These are phyloP conservation scores for Chrysodeixis includens DNA, from an alignment of 2,888 invertebrate species.

Conservation along the genomic window DNA sequence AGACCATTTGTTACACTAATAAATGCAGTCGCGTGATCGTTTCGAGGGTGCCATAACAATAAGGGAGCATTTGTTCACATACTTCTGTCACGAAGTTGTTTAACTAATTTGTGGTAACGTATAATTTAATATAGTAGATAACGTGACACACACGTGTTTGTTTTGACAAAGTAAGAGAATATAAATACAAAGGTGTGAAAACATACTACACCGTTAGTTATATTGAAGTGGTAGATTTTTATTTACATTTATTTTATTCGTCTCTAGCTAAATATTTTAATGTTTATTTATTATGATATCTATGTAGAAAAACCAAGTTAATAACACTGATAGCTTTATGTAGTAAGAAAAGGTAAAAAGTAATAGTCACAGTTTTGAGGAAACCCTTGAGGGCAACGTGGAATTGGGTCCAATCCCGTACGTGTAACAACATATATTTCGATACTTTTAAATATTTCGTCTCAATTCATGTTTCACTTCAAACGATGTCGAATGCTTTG, in stretches of 20 bases:
- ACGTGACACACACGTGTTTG: slow-evolving; percentile 12
- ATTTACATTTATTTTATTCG: background rate
- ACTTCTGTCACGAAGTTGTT: slow-evolving; percentile 18
- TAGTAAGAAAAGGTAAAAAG: background rate
- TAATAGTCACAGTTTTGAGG: slow-evolving; percentile 19
- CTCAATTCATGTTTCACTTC: slow-evolving; percentile 23
- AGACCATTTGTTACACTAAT: slow-evolving; percentile 43
- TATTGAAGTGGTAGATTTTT: no score
- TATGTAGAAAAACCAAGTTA: background rate
- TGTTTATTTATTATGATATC: no score
- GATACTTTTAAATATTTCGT: slow-evolving; percentile 15
- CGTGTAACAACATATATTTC: slow-evolving; percentile 5
- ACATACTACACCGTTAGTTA: no score
- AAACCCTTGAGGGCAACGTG: background rate
- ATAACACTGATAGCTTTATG: background rate
- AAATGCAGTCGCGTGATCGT: slow-evolving; percentile 50
- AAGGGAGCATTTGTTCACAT: slow-evolving; percentile 18
- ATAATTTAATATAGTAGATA: slow-evolving; percentile 16
- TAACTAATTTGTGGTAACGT: slow-evolving; percentile 27
- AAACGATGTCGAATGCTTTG: slow-evolving; percentile 38
- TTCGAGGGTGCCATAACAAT: slow-evolving; percentile 26
- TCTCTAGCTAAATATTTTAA: no score
- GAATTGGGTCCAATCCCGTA: background rate
- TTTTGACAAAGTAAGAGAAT: slow-evolving; percentile 1
- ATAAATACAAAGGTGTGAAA: no score